phyloP scores from a whole-genome alignment of 2,113 vertebrate species.

The Sylvietta virens region DNA sequence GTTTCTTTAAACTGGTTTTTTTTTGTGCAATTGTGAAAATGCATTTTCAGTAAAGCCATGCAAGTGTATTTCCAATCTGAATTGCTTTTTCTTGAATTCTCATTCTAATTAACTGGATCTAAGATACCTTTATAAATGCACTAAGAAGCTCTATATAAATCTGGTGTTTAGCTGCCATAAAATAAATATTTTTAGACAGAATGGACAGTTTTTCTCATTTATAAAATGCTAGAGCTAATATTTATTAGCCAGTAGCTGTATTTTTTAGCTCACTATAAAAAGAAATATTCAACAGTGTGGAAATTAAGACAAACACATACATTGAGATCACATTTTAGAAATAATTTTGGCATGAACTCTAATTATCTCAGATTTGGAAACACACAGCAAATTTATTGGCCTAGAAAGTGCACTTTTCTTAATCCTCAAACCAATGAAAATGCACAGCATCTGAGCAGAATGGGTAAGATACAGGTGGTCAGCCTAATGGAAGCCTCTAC shows the following conservation, averaged over 20 bases:
- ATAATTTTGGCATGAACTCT: background rate
- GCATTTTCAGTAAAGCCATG: slow-evolving; percentile 64
- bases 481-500: slow-evolving; percentile 74
- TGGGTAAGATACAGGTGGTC: slow-evolving; percentile 44
- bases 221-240: background rate
- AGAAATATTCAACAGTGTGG: background rate
- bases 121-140: background rate
- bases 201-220: background rate
- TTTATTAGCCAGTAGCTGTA: background rate
- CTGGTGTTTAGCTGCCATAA: background rate
- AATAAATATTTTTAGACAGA: background rate
- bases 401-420: background rate
- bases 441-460: slow-evolving; percentile 71
- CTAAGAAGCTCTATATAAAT: background rate
- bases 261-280: background rate
- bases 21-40: background rate
- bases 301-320: background rate
- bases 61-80: slow-evolving; percentile 75
- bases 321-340: background rate
- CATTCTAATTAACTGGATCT: background rate
- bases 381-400: background rate
- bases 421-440: slow-evolving; percentile 70
- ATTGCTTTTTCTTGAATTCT: background rate
- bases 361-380: background rate
- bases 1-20: background rate